Percentiles rank a stretch among this genome's conserved stretches.
Evolutionary conservation across 2,113 vertebrate genomes (phyloP).

Genomic region (Enhydra lutris): DNA sequence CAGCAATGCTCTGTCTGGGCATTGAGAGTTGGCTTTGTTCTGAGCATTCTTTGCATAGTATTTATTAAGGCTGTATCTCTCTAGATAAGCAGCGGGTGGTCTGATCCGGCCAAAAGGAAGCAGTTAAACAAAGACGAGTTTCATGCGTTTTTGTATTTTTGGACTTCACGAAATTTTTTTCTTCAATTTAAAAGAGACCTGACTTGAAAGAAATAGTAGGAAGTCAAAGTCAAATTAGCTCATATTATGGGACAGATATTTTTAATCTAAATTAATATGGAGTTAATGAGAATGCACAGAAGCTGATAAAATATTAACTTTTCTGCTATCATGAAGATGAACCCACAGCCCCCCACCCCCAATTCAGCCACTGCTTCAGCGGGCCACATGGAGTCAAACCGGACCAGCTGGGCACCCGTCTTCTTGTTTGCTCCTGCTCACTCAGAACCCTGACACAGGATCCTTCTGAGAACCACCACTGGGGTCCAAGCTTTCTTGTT

Average conservation of each 20-base stretch:
- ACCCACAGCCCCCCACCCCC: rapidly evolving
- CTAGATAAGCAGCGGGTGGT: background rate
- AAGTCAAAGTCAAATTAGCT: background rate
- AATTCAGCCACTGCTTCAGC: rapidly evolving
- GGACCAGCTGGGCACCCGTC: rapidly evolving
- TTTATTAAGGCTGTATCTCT: background rate
- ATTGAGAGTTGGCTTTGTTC: background rate
- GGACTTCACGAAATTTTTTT: background rate
- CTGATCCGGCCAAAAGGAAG: background rate
- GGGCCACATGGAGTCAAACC: rapidly evolving
- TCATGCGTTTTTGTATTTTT: background rate
- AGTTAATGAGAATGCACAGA: background rate
- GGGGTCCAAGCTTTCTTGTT: background rate
- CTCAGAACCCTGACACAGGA: background rate
- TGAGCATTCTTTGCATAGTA: rapidly evolving
- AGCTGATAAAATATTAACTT: background rate
- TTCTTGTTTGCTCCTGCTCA: background rate
- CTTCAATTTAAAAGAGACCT: background rate
- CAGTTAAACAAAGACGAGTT: background rate
- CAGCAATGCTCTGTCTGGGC: rapidly evolving
- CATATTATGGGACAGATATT: background rate
- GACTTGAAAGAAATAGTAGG: background rate
- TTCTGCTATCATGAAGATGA: too few relatives aligned
- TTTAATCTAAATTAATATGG: background rate
- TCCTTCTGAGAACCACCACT: background rate